Base-by-base conservation (phyloP, 1,140 invertebrate species). In the Diploscapter pachys region DNA sequence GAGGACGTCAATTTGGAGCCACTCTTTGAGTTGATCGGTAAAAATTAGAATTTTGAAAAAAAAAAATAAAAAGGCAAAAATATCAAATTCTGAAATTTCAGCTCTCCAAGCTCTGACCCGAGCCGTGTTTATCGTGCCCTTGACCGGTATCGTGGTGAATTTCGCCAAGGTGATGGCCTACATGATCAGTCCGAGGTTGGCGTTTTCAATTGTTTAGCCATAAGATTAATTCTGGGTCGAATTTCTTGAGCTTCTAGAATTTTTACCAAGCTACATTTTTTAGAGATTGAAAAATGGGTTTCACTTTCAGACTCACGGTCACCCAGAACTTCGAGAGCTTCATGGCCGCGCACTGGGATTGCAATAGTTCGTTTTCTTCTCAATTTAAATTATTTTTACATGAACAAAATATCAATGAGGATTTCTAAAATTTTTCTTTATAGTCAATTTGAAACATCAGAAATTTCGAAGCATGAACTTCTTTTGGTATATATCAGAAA, bases 81-180 rank as follows among this genome's bases (percentile, higher is more conserved):
- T 52, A 0, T 63, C 56, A 31, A 31, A 31, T 31, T 31, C 31
- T 31, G 31, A 31, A 31, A 3, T 71, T 78, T n/a, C 57, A 74
- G 83, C 59, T 61, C 78, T 80, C 63, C 83, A 55, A 53, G 70
- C 68, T 3, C 63, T 76, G 6, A 55, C 69, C 3, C 63, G 54
- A 3, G 63, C 69, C 6, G 63, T 76, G 49, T 65, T 71, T 6
- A 59, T 76, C 9, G 75, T 76, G 6, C 64, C 67, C n/a, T 67
- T 76, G n/a, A 63, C 55, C 50, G 64, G 62, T 9, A 76, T 76
- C 63, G 54, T 52, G 9, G 74, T 76, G 1, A 76, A 74, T 52
- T 74, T 74, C 57, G 61, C 64, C 2, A 57, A 65, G 8, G 73
- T 74, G 3, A 67, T 69, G 5, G 73, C 73, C 11, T 74, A 74